A percentile compares a stretch with the other conserved stretches of the same genome.
These are phyloP conservation scores for Zaprionus tsacasi DNA, from an alignment of 1,140 invertebrate genomes.

Conservation along the genomic window DNA sequence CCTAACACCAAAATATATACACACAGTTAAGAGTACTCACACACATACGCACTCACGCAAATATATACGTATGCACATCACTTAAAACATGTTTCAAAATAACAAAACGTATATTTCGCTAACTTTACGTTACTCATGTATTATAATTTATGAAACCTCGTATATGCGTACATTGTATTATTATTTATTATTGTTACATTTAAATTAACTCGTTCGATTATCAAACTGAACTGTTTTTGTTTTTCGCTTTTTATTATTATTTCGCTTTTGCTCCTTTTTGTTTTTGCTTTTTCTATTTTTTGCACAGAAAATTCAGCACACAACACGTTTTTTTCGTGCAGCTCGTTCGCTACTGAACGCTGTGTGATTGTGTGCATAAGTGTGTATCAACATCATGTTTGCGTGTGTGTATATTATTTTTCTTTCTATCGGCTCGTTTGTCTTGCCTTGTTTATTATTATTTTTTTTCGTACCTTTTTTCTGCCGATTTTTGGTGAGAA, in stretches of 20 bases:
- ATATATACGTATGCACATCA: slow-evolving; percentile 47
- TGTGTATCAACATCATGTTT: slow-evolving; percentile 65
- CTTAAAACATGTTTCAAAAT: slow-evolving; percentile 69
- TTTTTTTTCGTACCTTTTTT: slow-evolving; percentile 73
- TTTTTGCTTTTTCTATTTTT: slow-evolving; percentile 68
- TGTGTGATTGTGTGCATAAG: slow-evolving; percentile 23
- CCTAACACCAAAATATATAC: slow-evolving; percentile 80
- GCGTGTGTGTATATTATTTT: slow-evolving; percentile 80
- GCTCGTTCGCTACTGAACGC: slow-evolving; percentile 43
- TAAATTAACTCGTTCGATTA: slow-evolving; percentile 53
- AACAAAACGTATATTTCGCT: slow-evolving; percentile 62
- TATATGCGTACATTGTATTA: slow-evolving; percentile 28
- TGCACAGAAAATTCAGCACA: slow-evolving; percentile 64
- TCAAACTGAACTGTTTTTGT: slow-evolving; percentile 74
- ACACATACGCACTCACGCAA: slow-evolving; percentile 22
- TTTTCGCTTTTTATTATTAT: slow-evolving; percentile 62
- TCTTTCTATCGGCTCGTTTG: slow-evolving; percentile 65
- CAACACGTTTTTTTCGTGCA: slow-evolving; percentile 74
- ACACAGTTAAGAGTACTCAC: slow-evolving; percentile 68
- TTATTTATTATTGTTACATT: slow-evolving; percentile 60
- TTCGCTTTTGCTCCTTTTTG: slow-evolving; percentile 55
- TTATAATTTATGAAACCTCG: slow-evolving; percentile 16
- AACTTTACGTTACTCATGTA: slow-evolving; percentile 20
- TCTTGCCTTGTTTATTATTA: slow-evolving; percentile 72
- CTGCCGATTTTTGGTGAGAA: slow-evolving; percentile 19